Evolutionary conservation across 2,797 vertebrate genomes (phyloP).

Genomic region (Pagetopsis macropterus): DNA sequence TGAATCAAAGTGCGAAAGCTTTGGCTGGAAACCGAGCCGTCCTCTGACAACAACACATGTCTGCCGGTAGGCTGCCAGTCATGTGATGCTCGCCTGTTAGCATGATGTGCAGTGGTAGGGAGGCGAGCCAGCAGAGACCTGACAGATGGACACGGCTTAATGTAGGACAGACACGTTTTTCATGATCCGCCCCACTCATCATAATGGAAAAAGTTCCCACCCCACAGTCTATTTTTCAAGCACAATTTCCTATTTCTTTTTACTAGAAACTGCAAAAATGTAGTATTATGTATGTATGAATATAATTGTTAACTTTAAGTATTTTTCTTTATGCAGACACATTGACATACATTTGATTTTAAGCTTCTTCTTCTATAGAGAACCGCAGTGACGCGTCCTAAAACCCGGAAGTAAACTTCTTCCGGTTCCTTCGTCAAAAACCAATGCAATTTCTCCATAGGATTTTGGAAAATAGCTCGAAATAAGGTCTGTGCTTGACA

Average conservation of each 20-base stretch:
- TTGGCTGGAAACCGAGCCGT: slow-evolving; percentile 46
- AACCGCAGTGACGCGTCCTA: too few species aligned
- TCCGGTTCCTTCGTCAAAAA: too few species aligned
- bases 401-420: too few species aligned
- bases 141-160: slow-evolving; percentile 58
- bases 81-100: slow-evolving; percentile 41
- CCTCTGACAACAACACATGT: slow-evolving; percentile 55
- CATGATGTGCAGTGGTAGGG: slow-evolving; percentile 18
- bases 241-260: background rate
- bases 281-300: too few species aligned
- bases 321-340: too few species aligned
- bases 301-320: too few species aligned
- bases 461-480: too few species aligned
- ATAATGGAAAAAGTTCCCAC: background rate
- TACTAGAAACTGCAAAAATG: background rate
- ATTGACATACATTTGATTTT: background rate
- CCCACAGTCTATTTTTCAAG: background rate
- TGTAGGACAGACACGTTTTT: slow-evolving; percentile 52
- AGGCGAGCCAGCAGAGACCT: slow-evolving; percentile 45
- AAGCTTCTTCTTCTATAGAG: too few species aligned
- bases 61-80: slow-evolving; percentile 39
- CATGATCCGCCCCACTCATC: slow-evolving; percentile 9
- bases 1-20: slow-evolving; percentile 63
- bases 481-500: too few species aligned
- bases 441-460: too few species aligned